Evolutionary conservation across 2,113 vertebrate genomes (phyloP), one percentile per base, ranked within the genome.

Genomic region (Buteo buteo): DNA sequence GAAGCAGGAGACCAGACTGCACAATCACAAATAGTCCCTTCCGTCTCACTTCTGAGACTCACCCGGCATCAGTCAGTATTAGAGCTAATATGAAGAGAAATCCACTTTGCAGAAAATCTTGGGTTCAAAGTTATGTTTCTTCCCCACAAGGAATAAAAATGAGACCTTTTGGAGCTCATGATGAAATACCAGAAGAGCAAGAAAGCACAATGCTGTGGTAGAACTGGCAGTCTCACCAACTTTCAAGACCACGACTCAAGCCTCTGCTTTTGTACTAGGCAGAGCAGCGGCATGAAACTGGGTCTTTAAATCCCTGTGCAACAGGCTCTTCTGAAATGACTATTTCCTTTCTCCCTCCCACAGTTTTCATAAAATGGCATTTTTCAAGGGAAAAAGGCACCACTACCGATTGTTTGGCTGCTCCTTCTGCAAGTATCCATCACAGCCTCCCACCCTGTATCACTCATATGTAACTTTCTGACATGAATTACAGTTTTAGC

Each of bases 11-110:
- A 87, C 21, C 44, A 71, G 44, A 38, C 32, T 42, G 58, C 1
- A 5, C 22, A 79, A 49, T 29, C 38, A 69, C 34, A 67, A 50
- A 19, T 6, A 66, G 38, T 59, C n/a, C 74, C 36, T 85, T 76
- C 65, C 0, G 1, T 47, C n/a, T 22, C 7, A 32, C 74, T 79
- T 74, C 57, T 44, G 62, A 85, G 54, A 58, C 62, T 83, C 31
- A 29, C 14, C 3, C 0, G 0, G 21, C 0, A 0, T 66, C 29
- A 45, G 61, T 17, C 9, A 10, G n/a, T 25, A 36, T 38, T 24
- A 67, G 10, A 89, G 29, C 12, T 19, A 50, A n/a, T 7, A 74
- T 8, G 19, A 93, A 87, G 21, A 81, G 81, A 91, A 96, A 94
- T 26, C 17, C 32, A 71, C 47, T 70, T 50, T 59, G 45, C 31